A percentile compares a stretch with the other conserved stretches of the same genome.
phyloP scores from a whole-genome alignment of 2,888 invertebrate species.

The Machimus rusticus region DNA sequence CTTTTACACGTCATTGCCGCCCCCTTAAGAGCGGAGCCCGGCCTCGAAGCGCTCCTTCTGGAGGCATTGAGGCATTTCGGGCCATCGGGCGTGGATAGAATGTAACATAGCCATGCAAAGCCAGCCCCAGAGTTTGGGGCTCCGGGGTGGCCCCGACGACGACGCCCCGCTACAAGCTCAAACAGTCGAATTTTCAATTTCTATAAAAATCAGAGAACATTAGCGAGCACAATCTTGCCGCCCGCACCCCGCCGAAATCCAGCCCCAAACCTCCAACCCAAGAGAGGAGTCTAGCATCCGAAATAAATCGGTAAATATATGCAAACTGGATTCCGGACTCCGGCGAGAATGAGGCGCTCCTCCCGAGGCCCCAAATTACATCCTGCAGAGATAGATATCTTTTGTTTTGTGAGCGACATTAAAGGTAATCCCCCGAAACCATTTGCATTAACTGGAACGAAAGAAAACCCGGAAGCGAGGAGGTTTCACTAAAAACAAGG shows the following conservation, averaged over 20 bases:
- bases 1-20: conserved; percentile 38
- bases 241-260: neutral
- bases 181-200: conserved; percentile 29
- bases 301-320: conserved; percentile 23
- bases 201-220: conserved; percentile 32
- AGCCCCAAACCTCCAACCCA: neutral
- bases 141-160: neutral
- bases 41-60: neutral
- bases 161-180: neutral
- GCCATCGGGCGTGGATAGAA: neutral
- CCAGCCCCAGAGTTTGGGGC: neutral
- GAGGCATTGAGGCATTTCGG: neutral
- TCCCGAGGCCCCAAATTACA: conserved; percentile 25
- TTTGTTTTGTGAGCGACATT: conserved; percentile 43
- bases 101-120: neutral
- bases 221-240: neutral
- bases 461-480: conserved; percentile 15
- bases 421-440: conserved; percentile 46
- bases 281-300: neutral
- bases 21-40: neutral
- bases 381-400: conserved; percentile 43
- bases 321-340: neutral
- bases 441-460: conserved; percentile 44
- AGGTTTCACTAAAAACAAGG: conserved; percentile 38
- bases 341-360: conserved; percentile 20